Evolutionary conservation across 2,113 vertebrate genomes (phyloP), one percentile per base, ranked within the genome.

Genomic region (Rallus limicola): DNA sequence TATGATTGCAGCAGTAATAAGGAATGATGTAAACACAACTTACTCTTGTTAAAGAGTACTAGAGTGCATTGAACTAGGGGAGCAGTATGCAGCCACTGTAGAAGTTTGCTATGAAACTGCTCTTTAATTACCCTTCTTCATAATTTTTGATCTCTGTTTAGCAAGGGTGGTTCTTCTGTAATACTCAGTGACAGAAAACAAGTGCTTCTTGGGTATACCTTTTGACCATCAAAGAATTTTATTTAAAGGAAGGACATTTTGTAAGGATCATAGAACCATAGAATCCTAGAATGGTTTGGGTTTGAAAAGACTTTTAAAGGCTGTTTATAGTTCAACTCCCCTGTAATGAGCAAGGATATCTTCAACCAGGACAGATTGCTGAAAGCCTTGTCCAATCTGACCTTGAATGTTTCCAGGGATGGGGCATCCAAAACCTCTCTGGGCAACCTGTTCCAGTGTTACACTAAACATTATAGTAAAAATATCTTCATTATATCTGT

Each of bases 11-110:
- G 42, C 7, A 59, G 86, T 90, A 94, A 92, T 89, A 90, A 76
- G 75, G 40, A 87, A 78, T 56, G 78, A 72, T 24, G n/a, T 72
- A 63, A 92, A 55, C 69, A 86, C 94, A 83, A 86, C 93, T 94
- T 8, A 16, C 48, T 68, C 62, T 60, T 69, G 68, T 14, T 67
- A 53, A n/a, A 34, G 25, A 23, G 31, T 67, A 53, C 44, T 42
- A 64, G 48, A 46, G 16, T 15, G n/a, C 65, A 46, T 88, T 52
- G 53, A 65, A 9, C 6, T 34, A 7, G 3, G 46, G 44, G 34
- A 59, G 38, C 20, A 14, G 28, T 26, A 19, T 88, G 40, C 70
- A 74, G 9, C 4, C 19, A 25, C n/a, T 64, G 25, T 8, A 36
- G 56, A 91, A 82, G 4, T 48, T 52, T 52, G 10, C 38, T 87